Evolutionary conservation across 1,140 invertebrate genomes (phyloP).

Genomic region (Ganaspis sp.): DNA sequence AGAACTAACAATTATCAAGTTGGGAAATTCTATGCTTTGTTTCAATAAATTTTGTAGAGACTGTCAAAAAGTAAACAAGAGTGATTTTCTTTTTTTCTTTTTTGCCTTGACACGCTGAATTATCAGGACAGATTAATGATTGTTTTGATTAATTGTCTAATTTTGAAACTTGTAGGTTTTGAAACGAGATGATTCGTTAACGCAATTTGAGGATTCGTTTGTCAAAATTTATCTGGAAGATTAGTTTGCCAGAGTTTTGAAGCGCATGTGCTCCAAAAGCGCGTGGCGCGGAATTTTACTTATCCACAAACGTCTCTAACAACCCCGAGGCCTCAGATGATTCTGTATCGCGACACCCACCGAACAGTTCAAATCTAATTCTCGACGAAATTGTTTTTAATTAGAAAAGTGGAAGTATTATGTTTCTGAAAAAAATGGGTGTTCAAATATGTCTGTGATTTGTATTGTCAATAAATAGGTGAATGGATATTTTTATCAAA

Average conservation of each 20-base stretch:
- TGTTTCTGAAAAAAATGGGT: neutral
- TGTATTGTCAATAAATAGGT: neutral
- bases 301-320: slow-evolving; percentile 10
- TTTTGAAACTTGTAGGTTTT: neutral
- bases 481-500: neutral
- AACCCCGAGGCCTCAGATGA: slow-evolving; percentile 11
- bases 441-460: neutral
- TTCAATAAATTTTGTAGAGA: too few species aligned
- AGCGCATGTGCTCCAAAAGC: slow-evolving; percentile 20
- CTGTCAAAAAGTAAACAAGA: too few species aligned
- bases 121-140: too few species aligned
- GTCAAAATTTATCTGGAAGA: neutral
- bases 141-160: too few species aligned
- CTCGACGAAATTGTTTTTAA: neutral
- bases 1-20: too few species aligned
- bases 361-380: slow-evolving; percentile 6
- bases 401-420: neutral
- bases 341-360: slow-evolving; percentile 17
- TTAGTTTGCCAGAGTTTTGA: neutral
- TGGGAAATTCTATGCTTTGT: too few species aligned
- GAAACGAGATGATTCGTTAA: neutral
- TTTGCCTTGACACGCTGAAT: too few species aligned
- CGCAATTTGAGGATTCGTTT: neutral
- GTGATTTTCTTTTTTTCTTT: too few species aligned
- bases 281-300: slow-evolving; percentile 27